These are phyloP conservation scores for Apodemia duryi DNA, from an alignment of 2,888 invertebrate genomes.

Conservation along the genomic window DNA sequence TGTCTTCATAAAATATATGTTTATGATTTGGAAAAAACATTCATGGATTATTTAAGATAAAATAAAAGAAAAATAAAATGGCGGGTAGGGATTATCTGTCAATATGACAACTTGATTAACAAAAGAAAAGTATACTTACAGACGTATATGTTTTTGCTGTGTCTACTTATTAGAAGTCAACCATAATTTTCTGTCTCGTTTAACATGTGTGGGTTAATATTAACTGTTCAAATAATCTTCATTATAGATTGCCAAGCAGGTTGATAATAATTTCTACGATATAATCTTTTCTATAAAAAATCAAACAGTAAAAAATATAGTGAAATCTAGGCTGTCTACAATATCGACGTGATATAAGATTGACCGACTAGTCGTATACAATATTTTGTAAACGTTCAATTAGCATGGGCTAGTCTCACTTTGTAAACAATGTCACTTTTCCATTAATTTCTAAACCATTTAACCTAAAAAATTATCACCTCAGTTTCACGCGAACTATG, in stretches of 20 bases:
- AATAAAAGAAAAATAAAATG: not conserved
- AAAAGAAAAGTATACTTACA: not conserved
- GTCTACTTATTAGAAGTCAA: too few species aligned
- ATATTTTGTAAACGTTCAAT: not conserved
- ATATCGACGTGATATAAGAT: not conserved
- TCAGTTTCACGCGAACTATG: not conserved
- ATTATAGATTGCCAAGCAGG: not conserved
- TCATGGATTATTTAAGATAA: not conserved
- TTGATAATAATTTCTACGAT: not conserved
- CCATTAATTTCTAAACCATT: not conserved
- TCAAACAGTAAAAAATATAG: not conserved
- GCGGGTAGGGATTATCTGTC: not conserved
- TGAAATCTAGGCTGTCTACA: not conserved
- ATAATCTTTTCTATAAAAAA: not conserved
- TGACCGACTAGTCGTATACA: not conserved
- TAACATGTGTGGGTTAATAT: too few species aligned
- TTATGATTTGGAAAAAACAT: slow-evolving; percentile 4
- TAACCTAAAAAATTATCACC: not conserved
- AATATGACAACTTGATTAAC: not conserved
- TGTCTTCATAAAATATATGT: slow-evolving; percentile 9
- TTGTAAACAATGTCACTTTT: not conserved
- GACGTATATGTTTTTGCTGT: too few species aligned
- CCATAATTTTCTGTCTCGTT: too few species aligned
- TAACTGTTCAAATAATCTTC: not conserved
- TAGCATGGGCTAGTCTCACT: not conserved